Evolutionary conservation across 2,113 vertebrate genomes (phyloP), one percentile per base, ranked within the genome.

Genomic region (Ondatra zibethicus): DNA sequence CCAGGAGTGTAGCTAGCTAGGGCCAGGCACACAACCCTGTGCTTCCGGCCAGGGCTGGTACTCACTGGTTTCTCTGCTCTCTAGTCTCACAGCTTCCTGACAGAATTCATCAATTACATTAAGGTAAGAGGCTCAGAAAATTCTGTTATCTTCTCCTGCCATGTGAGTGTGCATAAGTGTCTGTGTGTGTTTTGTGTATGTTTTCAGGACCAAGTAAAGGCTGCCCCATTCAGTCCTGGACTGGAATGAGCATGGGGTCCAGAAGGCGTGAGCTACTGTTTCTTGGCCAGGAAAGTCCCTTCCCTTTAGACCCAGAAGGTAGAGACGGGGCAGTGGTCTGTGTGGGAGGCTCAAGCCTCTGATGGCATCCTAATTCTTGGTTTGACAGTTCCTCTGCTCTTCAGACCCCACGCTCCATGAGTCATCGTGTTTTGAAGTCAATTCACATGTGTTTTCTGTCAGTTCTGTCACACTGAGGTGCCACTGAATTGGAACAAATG

Each of bases 21-120:
- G 42, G 61, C 65, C 63, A 50, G 61, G n/a, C 29, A 47, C 9
- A 82, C 72, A 45, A 36, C 13, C 7, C 17, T 50, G 47, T 58
- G 19, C 23, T 68, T n/a, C 31, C 58, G 52, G 19, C 50, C 39
- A 19, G n/a, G 55, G 52, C 0, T 1, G 23, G 31, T 3, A 0
- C 70, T 90, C 27, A 0, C 93, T 97, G 97, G 45, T 98, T 92
- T 97, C 90, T 97, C 63, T 98, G 87, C 89, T 76, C 95, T 96
- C 61, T 97, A 99, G 99, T 99, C 99, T 63, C 99, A 97, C 25
- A 99, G 98, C 98, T 99, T 99, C 33, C 98, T 99, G 50, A 98
- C 98, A 50, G 99, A 99, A 93, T 99, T 99, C 97, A 99, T 99
- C 65, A 97, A 98, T 58, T 99, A 99, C 87, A 98, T 99, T 31